phyloP scores from a whole-genome alignment of 2,888 invertebrate species.

The Trypoxylon attenuatum region DNA sequence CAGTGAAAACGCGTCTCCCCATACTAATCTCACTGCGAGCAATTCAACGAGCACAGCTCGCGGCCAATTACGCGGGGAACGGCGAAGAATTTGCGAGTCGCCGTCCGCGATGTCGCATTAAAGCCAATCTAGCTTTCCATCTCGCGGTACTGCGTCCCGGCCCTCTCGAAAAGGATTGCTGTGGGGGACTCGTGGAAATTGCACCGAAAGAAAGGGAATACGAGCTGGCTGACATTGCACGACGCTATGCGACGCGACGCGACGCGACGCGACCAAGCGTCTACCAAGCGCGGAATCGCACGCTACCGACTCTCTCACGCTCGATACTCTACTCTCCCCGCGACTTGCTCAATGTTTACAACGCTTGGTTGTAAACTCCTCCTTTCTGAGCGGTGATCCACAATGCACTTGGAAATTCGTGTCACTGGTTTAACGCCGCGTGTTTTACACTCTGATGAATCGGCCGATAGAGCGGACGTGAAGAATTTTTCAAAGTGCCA shows the following conservation, averaged over 20 bases:
- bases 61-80: slow-evolving; percentile 58
- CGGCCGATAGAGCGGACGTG: too few relatives aligned
- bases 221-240: not conserved
- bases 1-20: too few relatives aligned
- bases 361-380: too few relatives aligned
- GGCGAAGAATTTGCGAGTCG: slow-evolving; percentile 54
- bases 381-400: too few relatives aligned
- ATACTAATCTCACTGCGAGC: slow-evolving; percentile 52
- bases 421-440: too few relatives aligned
- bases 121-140: slow-evolving; percentile 43
- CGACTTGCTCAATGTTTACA: too few relatives aligned
- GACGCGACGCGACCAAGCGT: too few relatives aligned
- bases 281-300: slow-evolving; percentile 15
- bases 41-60: slow-evolving; percentile 45
- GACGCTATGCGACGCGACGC: not conserved
- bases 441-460: too few relatives aligned
- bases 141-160: slow-evolving; percentile 26
- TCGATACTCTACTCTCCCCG: not conserved
- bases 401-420: too few relatives aligned
- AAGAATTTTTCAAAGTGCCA: too few relatives aligned
- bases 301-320: slow-evolving; percentile 18
- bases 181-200: not conserved
- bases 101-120: slow-evolving; percentile 33
- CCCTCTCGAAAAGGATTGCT: not conserved
- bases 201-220: not conserved